phyloP scores from a whole-genome alignment of 2,888 invertebrate species.

The Ochropleura leucogaster region DNA sequence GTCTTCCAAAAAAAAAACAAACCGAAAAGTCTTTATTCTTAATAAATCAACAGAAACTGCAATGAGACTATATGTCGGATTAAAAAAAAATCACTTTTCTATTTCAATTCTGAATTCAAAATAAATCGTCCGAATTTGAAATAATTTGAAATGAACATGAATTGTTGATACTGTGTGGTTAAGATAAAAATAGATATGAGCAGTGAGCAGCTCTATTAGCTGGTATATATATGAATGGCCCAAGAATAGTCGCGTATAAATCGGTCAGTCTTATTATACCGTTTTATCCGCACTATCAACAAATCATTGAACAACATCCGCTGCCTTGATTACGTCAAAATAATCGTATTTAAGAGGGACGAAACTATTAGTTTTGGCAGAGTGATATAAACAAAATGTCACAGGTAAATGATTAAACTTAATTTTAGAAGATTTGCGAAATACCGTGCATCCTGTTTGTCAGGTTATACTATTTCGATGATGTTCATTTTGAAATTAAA shows the following conservation, averaged over 20 bases:
- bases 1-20: not conserved
- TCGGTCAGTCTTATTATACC: constrained; percentile 77
- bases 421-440: constrained; percentile 38
- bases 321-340: constrained; percentile 60
- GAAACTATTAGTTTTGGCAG: constrained; percentile 68
- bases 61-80: not conserved
- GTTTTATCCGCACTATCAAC: constrained; percentile 69
- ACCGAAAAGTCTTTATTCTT: not conserved
- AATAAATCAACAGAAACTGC: not conserved
- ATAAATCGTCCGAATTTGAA: constrained; percentile 6
- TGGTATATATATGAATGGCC: constrained; percentile 74
- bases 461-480: constrained; percentile 10
- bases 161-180: constrained; percentile 5
- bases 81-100: not conserved
- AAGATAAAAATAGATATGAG: not conserved
- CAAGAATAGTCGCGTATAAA: constrained; percentile 78
- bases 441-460: constrained; percentile 39
- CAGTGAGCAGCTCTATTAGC: constrained; percentile 42
- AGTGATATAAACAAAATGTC: constrained; percentile 57
- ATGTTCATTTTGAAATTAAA: not conserved
- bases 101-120: constrained; percentile 8
- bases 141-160: not conserved
- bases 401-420: constrained; percentile 40
- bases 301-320: constrained; percentile 63
- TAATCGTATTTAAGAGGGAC: constrained; percentile 57